Conservation (phyloP, 2,888 invertebrate genomes). For the Autographa gamma region DNA sequence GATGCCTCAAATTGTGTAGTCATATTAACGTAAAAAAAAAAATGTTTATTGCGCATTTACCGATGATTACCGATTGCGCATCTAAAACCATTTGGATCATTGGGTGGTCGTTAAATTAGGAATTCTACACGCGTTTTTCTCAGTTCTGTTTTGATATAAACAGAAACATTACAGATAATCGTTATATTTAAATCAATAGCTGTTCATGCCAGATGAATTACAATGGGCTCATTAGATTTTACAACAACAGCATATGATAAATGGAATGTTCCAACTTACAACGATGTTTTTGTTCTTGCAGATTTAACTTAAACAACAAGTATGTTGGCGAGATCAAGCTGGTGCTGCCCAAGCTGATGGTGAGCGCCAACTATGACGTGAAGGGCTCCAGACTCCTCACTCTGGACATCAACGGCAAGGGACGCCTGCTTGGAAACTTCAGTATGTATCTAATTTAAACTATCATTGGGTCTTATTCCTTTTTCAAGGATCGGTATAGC, state of each 20-base stretch:
- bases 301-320: constrained; percentile 90
- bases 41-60: too few relatives aligned
- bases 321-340: constrained; percentile 90
- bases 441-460: constrained; percentile 84
- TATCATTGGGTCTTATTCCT: too few relatives aligned
- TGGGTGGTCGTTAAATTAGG: not conserved
- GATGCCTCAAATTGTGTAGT: too few relatives aligned
- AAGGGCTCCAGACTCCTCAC: constrained; percentile 91
- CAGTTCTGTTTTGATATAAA: not conserved
- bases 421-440: constrained; percentile 91
- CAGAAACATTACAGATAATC: not conserved
- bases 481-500: too few relatives aligned
- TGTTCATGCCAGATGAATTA: not conserved
- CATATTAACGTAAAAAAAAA: not conserved
- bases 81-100: not conserved
- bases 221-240: not conserved
- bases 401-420: constrained; percentile 92
- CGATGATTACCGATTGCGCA: not conserved
- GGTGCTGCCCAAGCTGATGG: constrained; percentile 90
- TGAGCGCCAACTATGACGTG: constrained; percentile 91
- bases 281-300: constrained; percentile 60
- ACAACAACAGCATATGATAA: too few relatives aligned
- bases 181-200: not conserved
- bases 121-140: not conserved
- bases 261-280: too few relatives aligned